Evolutionary conservation across 92 coral and sea anemone species (phyloP).

Genomic region (Galaxea fascicularis): DNA sequence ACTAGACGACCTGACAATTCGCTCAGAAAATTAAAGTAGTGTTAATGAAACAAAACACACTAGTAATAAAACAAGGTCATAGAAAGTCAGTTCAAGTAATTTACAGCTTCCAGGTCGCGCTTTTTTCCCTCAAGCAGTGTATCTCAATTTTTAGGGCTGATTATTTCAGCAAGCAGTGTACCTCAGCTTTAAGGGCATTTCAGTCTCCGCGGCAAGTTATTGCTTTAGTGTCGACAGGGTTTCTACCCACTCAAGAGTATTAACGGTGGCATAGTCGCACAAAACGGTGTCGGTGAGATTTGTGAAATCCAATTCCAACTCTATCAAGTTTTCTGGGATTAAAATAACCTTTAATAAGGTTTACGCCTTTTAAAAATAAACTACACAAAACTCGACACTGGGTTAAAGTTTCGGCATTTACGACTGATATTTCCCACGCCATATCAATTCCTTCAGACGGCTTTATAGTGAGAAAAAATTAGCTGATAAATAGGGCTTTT

Average conservation of each 20-base stretch:
- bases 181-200: too few relatives aligned
- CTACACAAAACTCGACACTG: background rate
- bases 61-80: background rate
- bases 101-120: too few relatives aligned
- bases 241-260: background rate
- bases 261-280: background rate
- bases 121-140: too few relatives aligned
- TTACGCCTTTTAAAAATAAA: background rate
- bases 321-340: background rate
- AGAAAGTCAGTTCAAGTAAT: background rate
- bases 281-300: background rate
- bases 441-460: conserved; percentile 19
- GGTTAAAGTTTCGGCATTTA: background rate
- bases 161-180: too few relatives aligned
- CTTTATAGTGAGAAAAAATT: background rate
- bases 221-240: too few relatives aligned
- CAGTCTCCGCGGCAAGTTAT: too few relatives aligned
- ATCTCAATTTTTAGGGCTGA: too few relatives aligned
- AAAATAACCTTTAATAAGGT: background rate
- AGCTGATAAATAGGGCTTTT: conserved; percentile 20
- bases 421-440: conserved; percentile 3
- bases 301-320: background rate
- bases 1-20: background rate
- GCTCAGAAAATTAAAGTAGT: background rate
- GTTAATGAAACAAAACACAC: background rate